Percentiles rank a stretch among this genome's conserved stretches.
phyloP scores from a whole-genome alignment of 1,140 invertebrate genomes.

The Achatina immaculata region DNA sequence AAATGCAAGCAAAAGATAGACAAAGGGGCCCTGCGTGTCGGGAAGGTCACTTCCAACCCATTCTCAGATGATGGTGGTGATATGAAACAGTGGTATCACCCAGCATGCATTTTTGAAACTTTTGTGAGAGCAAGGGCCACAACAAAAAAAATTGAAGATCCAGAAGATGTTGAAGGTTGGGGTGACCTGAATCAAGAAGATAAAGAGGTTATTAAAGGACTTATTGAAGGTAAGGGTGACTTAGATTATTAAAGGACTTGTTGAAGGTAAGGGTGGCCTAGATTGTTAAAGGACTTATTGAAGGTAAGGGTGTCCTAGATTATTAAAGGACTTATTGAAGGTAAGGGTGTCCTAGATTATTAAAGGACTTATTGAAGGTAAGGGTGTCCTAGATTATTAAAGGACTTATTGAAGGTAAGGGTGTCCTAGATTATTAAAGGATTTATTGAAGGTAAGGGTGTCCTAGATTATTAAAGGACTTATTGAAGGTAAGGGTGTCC shows the following conservation, averaged over 20 bases:
- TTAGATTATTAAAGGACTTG: conserved; percentile 75
- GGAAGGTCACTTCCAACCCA: conserved; percentile 81
- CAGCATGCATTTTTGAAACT: conserved; percentile 84
- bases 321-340: conserved; percentile 74
- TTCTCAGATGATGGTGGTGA: conserved; percentile 82
- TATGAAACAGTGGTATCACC: conserved; percentile 89
- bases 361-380: too few species aligned
- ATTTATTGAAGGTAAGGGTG: too few species aligned
- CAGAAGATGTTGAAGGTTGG: conserved; percentile 86
- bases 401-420: too few species aligned
- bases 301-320: conserved; percentile 73
- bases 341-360: too few species aligned
- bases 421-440: too few species aligned
- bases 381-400: too few species aligned
- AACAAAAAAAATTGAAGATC: conserved; percentile 85
- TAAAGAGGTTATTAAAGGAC: conserved; percentile 76
- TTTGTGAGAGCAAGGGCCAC: conserved; percentile 83
- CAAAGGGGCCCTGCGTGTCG: conserved; percentile 80
- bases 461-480: too few species aligned
- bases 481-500: too few species aligned
- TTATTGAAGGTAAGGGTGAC: conserved; percentile 72
- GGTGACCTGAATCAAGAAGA: conserved; percentile 78
- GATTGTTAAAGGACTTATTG: conserved; percentile 74
- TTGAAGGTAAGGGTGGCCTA: conserved; percentile 74
- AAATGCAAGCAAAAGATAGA: conserved; percentile 87